Percentiles rank a stretch among this genome's conserved stretches.
These are phyloP conservation scores for Amphimallon solstitiale DNA, from an alignment of 2,888 invertebrate genomes.

Conservation along the genomic window DNA sequence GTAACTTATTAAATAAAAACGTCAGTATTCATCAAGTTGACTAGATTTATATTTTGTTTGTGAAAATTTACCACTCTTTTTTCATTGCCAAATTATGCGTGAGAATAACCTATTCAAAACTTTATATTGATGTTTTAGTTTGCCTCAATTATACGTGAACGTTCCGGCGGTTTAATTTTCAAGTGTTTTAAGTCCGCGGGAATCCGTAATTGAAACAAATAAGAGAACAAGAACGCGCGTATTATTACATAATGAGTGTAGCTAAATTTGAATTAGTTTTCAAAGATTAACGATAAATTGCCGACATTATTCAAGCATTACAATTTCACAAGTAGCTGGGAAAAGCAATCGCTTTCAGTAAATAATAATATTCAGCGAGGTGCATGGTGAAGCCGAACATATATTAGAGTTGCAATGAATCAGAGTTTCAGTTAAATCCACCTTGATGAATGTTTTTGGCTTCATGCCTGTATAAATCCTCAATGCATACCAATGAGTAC, in stretches of 20 bases:
- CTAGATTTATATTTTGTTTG: conserved; percentile 29
- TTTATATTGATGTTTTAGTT: conserved; percentile 13
- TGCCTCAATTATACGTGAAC: background rate
- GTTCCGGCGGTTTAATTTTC: background rate
- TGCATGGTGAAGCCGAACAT: conserved; percentile 60
- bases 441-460: conserved; percentile 67
- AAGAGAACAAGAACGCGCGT: background rate
- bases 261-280: conserved; percentile 8
- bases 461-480: conserved; percentile 66
- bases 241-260: background rate
- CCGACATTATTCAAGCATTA: conserved; percentile 32
- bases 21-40: conserved; percentile 20
- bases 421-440: conserved; percentile 66
- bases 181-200: background rate
- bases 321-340: conserved; percentile 37
- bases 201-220: conserved; percentile 20
- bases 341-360: conserved; percentile 60
- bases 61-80: conserved; percentile 15
- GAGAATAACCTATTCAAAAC: conserved; percentile 19
- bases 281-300: conserved; percentile 18
- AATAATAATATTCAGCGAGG: conserved; percentile 61
- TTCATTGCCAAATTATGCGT: conserved; percentile 25
- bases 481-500: conserved; percentile 66
- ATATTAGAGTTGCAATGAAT: conserved; percentile 65
- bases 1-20: conserved; percentile 39